Percentiles rank a stretch among this genome's conserved stretches.
phyloP scores from a whole-genome alignment of 1,140 invertebrate genomes.

The Ceratosolen solmsi region DNA sequence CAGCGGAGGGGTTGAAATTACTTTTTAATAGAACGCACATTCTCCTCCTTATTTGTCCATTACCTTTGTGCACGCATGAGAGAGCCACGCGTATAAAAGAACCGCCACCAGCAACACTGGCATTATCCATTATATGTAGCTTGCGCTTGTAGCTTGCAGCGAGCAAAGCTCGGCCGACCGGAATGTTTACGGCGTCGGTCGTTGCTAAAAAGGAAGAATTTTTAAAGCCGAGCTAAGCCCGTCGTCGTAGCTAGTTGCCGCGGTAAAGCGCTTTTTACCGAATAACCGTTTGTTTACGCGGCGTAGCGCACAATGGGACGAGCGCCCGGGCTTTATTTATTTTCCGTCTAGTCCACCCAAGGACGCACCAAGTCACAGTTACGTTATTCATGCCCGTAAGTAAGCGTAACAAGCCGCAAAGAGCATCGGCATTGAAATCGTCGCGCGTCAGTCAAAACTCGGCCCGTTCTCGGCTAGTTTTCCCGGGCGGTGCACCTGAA shows the following conservation, averaged over 20 bases:
- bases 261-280: neutral
- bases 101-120: no score
- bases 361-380: neutral
- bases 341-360: neutral
- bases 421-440: neutral
- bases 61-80: no score
- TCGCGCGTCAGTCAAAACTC: constrained; percentile 7
- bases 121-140: no score
- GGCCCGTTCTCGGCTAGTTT: neutral
- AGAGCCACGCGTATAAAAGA: no score
- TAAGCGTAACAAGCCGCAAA: constrained; percentile 13
- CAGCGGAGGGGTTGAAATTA: neutral
- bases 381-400: neutral
- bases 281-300: neutral
- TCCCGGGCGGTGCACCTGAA: constrained; percentile 18
- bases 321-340: neutral
- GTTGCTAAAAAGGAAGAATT: no score
- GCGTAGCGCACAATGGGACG: neutral
- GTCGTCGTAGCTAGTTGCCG: no score
- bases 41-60: no score
- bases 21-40: neutral
- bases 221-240: no score
- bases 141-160: no score
- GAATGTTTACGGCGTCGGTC: no score
- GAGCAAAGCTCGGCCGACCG: no score